Evolutionary conservation across 2,888 invertebrate species (phyloP), one percentile per base, ranked within the genome.

Genomic region (Nemurella pictetii): DNA sequence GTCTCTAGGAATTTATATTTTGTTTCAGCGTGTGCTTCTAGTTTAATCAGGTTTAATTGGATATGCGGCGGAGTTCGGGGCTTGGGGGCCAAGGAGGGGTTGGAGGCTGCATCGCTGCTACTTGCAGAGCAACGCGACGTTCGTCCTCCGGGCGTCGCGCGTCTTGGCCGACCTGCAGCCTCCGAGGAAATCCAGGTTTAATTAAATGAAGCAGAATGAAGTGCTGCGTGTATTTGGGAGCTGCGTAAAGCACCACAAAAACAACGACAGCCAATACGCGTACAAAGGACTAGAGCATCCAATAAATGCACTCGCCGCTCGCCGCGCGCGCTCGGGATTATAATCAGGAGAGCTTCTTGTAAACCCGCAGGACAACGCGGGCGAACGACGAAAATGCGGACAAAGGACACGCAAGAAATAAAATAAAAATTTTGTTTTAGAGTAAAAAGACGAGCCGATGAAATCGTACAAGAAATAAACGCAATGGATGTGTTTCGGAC

Each of bases 331-430:
- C 26, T 25, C 28, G 4, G 75, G 75, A 75, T 75, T 75, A 75
- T 75, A 25, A 28, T 26, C 26, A 74, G n/a, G n/a, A 20, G 55
- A 20, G 55, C 12, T 55, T 55, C 55, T 55, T 55, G 55, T 55
- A 55, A 55, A 55, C 55, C 15, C 55, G 20, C 15, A 12, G 12
- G 20, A 75, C 27, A 75, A 26, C 20, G 28, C 26, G 75, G 75
- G 75, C 26, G 55, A 20, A 1, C 75, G 25, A 28, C 75, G 15
- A 75, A 25, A 75, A n/a, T 5, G 75, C n/a, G 28, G 26, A 75
- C 75, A 75, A 75, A 75, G 28, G 75, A 75, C 75, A 75, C 75
- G 75, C 75, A 75, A 75, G 28, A 75, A 75, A 26, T 4, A 27
- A 28, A 75, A 55, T 55, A 55, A 55, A 55, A 55, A n/a, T n/a